Evolutionary conservation across 1,140 invertebrate genomes (phyloP).

Genomic region (Sycobia sp.): DNA sequence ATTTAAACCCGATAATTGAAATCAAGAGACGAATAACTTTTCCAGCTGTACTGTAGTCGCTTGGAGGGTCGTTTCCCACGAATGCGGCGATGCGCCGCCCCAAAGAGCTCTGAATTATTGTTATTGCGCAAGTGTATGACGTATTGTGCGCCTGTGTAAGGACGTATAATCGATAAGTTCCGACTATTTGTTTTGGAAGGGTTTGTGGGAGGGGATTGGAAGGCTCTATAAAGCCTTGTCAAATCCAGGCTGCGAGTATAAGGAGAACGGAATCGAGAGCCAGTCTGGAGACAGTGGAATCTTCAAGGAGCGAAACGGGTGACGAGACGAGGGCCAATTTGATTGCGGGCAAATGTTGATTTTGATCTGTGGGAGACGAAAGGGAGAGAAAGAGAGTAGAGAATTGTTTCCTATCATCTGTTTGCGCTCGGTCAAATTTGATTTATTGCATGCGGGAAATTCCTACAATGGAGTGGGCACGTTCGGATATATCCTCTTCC

Average conservation of each 20-base stretch:
- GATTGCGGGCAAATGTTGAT: constrained; percentile 10
- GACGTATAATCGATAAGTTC: constrained; percentile 12
- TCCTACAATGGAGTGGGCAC: not conserved
- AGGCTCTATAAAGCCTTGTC: constrained; percentile 24
- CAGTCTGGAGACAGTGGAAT: too few species aligned
- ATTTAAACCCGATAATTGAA: too few species aligned
- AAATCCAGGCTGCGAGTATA: constrained; percentile 21
- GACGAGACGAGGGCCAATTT: constrained; percentile 8
- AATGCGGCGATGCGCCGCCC: too few species aligned
- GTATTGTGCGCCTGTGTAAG: constrained; percentile 2
- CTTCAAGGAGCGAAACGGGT: not conserved
- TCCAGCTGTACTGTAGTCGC: too few species aligned
- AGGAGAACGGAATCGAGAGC: too few species aligned
- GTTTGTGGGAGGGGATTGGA: too few species aligned
- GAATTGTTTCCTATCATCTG: constrained; percentile 28
- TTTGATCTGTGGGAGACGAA: constrained; percentile 16
- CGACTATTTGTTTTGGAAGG: constrained; percentile 25
- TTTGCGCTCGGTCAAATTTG: constrained; percentile 16
- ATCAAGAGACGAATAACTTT: too few species aligned
- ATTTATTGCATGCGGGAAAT: not conserved
- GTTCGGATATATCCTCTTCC: not conserved
- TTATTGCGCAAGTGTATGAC: constrained; percentile 14
- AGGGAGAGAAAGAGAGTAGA: not conserved
- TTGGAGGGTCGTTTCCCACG: too few species aligned
- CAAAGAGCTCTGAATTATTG: constrained; percentile 20